phyloP scores from a whole-genome alignment of 2,888 invertebrate genomes.

The Phalera bucephala region DNA sequence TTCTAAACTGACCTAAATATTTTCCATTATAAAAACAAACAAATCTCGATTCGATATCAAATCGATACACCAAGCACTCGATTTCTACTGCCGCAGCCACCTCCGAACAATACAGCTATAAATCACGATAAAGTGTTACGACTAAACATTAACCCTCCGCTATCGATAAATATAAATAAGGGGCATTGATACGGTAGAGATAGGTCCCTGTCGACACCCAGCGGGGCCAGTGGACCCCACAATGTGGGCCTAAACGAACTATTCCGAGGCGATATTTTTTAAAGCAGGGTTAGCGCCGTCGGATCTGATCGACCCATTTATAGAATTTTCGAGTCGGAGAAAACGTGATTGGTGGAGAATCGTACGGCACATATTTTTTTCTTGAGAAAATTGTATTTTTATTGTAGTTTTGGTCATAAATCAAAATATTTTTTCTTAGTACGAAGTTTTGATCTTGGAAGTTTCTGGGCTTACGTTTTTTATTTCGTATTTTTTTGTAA shows the following conservation, averaged over 20 bases:
- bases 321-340: constrained; percentile 21
- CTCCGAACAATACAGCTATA: constrained; percentile 7
- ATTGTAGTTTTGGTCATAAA: constrained; percentile 3
- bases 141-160: constrained; percentile 24
- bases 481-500: too few relatives aligned
- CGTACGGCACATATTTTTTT: constrained; percentile 4
- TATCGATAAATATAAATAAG: constrained; percentile 34
- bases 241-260: constrained; percentile 20
- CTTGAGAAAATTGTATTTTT: constrained; percentile 5
- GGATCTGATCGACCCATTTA: constrained; percentile 10
- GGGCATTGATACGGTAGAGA: constrained; percentile 26
- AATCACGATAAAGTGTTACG: constrained; percentile 23
- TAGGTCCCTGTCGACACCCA: constrained; percentile 23
- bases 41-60: too few relatives aligned
- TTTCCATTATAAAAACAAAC: too few relatives aligned
- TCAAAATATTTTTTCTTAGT: background rate
- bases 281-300: constrained; percentile 19
- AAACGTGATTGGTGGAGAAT: constrained; percentile 7
- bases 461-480: too few relatives aligned
- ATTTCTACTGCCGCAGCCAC: too few relatives aligned
- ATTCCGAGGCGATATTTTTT: constrained; percentile 22
- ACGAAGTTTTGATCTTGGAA: too few relatives aligned
- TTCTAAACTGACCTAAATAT: too few relatives aligned
- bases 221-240: background rate
- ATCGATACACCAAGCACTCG: too few relatives aligned